Conservation (phyloP, 2,113 vertebrate genomes). For the Picathartes gymnocephalus region DNA sequence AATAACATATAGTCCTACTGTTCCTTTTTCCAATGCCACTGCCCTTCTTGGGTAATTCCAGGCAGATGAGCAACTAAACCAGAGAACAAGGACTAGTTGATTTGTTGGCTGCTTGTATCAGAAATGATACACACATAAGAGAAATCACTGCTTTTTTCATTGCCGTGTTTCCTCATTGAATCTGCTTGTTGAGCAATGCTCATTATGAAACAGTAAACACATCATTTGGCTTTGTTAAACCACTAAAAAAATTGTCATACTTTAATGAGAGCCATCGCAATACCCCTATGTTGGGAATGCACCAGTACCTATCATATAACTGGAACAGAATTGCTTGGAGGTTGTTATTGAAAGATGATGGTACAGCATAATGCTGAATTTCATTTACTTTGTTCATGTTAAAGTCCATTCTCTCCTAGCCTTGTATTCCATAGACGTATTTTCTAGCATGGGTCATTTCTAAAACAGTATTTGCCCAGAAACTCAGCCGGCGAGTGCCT, state of each 20-base stretch:
- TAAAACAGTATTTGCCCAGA: neutral
- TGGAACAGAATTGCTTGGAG: neutral
- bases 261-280: neutral
- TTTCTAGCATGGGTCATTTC: neutral
- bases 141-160: neutral
- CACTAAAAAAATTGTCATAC: neutral
- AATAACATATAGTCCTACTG: fast-evolving
- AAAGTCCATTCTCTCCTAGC: neutral
- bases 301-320: neutral
- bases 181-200: neutral
- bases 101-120: neutral
- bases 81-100: neutral
- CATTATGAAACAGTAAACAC: neutral
- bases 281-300: neutral
- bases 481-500: neutral
- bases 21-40: neutral
- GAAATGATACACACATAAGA: neutral
- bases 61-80: neutral
- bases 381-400: neutral
- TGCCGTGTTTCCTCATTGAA: neutral
- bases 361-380: neutral
- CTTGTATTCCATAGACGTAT: neutral
- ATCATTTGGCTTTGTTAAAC: neutral
- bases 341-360: neutral
- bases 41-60: neutral